phyloP scores from a whole-genome alignment of 1,140 invertebrate genomes.

The Holcopasites calliopsidis region DNA sequence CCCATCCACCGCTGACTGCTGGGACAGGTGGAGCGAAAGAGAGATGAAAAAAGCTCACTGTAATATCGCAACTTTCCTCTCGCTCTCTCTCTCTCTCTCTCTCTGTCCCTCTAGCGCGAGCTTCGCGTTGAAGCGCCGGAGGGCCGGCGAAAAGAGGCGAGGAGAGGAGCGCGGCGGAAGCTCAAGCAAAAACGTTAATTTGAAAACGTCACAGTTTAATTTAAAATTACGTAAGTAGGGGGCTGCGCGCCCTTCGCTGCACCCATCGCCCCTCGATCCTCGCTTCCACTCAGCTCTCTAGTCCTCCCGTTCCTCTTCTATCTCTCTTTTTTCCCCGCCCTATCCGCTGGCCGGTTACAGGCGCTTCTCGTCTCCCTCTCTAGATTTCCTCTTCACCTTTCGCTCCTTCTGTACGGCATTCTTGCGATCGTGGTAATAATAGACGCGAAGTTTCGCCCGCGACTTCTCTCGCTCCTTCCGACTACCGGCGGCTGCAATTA shows the following conservation, averaged over 20 bases:
- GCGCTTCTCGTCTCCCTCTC: constrained; percentile 23
- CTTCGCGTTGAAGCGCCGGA: constrained; percentile 62
- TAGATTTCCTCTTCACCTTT: neutral
- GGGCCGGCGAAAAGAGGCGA: constrained; percentile 53
- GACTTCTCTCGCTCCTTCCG: constrained; percentile 49
- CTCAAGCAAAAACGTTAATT: constrained; percentile 78
- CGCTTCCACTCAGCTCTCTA: constrained; percentile 5
- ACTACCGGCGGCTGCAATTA: constrained; percentile 56
- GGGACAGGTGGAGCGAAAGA: constrained; percentile 26
- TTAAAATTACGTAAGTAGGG: constrained; percentile 78
- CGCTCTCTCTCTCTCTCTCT: constrained; percentile 26
- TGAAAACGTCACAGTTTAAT: constrained; percentile 80
- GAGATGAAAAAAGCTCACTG: constrained; percentile 70
- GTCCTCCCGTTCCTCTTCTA: constrained; percentile 5
- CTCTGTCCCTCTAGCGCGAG: constrained; percentile 47
- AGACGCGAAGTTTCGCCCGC: constrained; percentile 58
- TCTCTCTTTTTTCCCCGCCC: constrained; percentile 20
- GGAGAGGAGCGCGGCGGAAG: constrained; percentile 24
- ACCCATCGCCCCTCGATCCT: constrained; percentile 30
- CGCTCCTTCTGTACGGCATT: constrained; percentile 33
- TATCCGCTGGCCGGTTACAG: constrained; percentile 17
- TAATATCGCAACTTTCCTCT: constrained; percentile 78
- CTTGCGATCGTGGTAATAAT: constrained; percentile 67
- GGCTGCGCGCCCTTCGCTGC: constrained; percentile 43
- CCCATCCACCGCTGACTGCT: constrained; percentile 22